Evolutionary conservation across 2,888 invertebrate species (phyloP).

Genomic region (Eudemis profundana): DNA sequence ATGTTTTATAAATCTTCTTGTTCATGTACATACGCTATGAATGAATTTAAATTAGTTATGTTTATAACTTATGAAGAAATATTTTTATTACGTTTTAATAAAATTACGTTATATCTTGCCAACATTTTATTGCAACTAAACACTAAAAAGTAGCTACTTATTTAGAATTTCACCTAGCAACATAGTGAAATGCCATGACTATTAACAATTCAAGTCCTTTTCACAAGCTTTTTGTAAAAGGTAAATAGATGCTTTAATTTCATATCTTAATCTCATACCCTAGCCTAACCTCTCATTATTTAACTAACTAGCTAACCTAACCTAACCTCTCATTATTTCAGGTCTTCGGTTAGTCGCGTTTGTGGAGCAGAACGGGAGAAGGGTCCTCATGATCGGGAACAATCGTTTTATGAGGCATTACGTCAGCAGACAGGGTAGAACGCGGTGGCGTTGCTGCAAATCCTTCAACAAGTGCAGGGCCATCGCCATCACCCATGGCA

Average conservation of each 20-base stretch:
- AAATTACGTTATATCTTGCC: constrained; percentile 11
- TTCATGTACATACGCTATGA: constrained; percentile 18
- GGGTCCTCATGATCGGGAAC: constrained; percentile 65
- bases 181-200: too few relatives aligned
- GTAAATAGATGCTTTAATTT: not conserved
- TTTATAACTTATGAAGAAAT: constrained; percentile 17
- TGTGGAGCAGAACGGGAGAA: constrained; percentile 58
- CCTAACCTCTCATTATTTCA: constrained; percentile 8
- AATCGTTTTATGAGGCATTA: constrained; percentile 72
- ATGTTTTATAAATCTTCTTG: constrained; percentile 6
- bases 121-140: constrained; percentile 4
- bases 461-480: constrained; percentile 70
- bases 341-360: constrained; percentile 36
- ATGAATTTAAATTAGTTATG: constrained; percentile 14
- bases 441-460: constrained; percentile 73
- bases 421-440: constrained; percentile 64
- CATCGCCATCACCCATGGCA: constrained; percentile 68
- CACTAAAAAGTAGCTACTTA: too few relatives aligned
- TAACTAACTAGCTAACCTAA: too few relatives aligned
- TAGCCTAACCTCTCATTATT: constrained; percentile 4
- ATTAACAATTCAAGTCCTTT: too few relatives aligned
- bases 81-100: constrained; percentile 29
- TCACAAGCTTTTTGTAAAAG: not conserved
- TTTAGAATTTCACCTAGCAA: too few relatives aligned
- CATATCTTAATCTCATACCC: not conserved